These are phyloP conservation scores for Punctoribates punctum DNA, from an alignment of 2,888 invertebrate species.

Conservation along the genomic window DNA sequence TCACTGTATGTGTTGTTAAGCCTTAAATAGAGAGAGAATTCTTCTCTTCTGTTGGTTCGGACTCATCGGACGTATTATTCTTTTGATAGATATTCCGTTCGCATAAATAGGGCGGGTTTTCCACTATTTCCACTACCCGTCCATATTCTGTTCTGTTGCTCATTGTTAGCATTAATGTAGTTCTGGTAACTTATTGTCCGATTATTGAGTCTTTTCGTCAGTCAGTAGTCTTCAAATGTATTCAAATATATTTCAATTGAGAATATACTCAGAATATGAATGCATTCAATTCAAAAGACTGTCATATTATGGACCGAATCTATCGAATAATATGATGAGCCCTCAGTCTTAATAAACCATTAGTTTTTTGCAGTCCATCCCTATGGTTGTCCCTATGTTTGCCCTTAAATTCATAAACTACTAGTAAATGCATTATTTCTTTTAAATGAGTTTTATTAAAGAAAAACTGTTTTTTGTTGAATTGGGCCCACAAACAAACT, in stretches of 20 bases:
- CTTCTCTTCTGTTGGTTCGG: not conserved
- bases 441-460: no score
- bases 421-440: no score
- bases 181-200: not conserved
- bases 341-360: no score
- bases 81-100: not conserved
- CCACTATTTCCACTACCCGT: not conserved
- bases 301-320: not conserved
- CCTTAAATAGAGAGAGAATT: not conserved
- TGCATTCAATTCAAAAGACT: not conserved
- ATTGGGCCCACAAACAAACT: no score
- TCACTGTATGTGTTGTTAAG: not conserved
- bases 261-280: not conserved
- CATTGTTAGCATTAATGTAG: conserved; percentile 11
- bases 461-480: no score
- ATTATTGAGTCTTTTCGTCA: conserved; percentile 14
- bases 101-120: not conserved
- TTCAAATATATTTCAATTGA: no score
- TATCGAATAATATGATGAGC: no score
- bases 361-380: no score
- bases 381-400: no score
- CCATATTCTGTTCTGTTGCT: not conserved
- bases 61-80: conserved; percentile 16
- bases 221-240: not conserved
- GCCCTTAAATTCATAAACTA: no score